A percentile compares a stretch with the other conserved stretches of the same genome.
Conservation (phyloP, 2,888 invertebrate species). For the Prosopocoilus inquinatus region DNA sequence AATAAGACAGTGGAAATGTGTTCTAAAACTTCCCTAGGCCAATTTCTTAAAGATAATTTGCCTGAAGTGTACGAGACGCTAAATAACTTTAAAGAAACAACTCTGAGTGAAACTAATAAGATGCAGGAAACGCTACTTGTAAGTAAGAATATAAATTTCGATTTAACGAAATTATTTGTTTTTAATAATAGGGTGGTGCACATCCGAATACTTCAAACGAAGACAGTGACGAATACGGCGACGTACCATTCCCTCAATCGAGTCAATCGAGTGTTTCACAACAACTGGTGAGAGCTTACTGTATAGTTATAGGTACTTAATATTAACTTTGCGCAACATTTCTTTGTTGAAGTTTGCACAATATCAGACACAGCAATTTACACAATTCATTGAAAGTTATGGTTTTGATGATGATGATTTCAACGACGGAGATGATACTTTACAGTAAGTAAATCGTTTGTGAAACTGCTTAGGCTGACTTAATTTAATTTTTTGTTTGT, state of each 20-base stretch:
- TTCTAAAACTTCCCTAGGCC: slow-evolving; percentile 57
- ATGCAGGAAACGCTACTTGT: slow-evolving; percentile 45
- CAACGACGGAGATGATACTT: slow-evolving; percentile 57
- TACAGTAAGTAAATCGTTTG: slow-evolving; percentile 50
- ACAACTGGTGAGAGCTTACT: slow-evolving; percentile 48
- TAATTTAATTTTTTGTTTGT: slow-evolving; percentile 4
- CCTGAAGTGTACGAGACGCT: slow-evolving; percentile 51
- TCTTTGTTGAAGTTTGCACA: slow-evolving; percentile 52
- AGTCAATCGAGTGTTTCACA: slow-evolving; percentile 54
- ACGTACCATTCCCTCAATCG: slow-evolving; percentile 53
- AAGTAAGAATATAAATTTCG: slow-evolving; percentile 18
- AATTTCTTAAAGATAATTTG: slow-evolving; percentile 55
- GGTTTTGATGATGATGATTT: slow-evolving; percentile 64
- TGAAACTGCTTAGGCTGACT: not conserved
- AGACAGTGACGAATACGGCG: slow-evolving; percentile 54
- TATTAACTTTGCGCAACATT: slow-evolving; percentile 21
- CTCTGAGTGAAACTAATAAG: slow-evolving; percentile 43
- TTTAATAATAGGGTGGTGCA: slow-evolving; percentile 44
- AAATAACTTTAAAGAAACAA: slow-evolving; percentile 44
- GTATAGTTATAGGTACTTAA: not conserved
- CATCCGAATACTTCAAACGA: slow-evolving; percentile 53
- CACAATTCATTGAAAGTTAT: slow-evolving; percentile 61
- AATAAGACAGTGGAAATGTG: slow-evolving; percentile 56
- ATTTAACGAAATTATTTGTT: slow-evolving; percentile 2
- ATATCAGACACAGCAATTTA: slow-evolving; percentile 63